Evolutionary conservation across 2,113 vertebrate species (phyloP), one percentile per base, ranked within the genome.

Genomic region (Motacilla alba): DNA sequence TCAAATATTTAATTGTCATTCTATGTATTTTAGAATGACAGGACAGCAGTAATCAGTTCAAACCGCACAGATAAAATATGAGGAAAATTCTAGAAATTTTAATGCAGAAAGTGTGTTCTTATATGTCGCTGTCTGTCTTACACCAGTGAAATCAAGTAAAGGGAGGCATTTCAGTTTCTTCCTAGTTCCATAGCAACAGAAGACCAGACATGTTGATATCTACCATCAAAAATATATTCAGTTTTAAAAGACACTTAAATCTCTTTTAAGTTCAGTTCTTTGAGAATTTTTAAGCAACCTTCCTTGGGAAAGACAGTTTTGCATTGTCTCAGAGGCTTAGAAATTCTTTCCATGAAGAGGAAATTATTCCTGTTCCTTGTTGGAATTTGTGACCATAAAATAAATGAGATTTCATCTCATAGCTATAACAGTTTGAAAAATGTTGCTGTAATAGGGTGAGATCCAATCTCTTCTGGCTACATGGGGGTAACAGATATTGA

Each of bases 381-480:
- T 67, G 50, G 60, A 92, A 83, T 77, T 58, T 73, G 26, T 46
- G 28, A 31, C 37, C 27, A 53, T 63, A 93, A 94, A 95, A 91
- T 56, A 95, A 91, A 94, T 70, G n/a, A 91, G 52, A 63, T 83
- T 89, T 87, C 33, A n/a, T 74, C 73, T 94, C 44, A 50, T 30
- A 77, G 33, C 50, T 69, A 41, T 49, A 88, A 35, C 31, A 69
- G 41, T 56, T 87, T 94, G 86, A 91, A 90, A 97, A 89, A 89
- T 68, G 28, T 30, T 84, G 8, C 70, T 53, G 52, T 39, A 90
- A 82, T 44, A 23, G n/a, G 10, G 13, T 68, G 37, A 91, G 74
- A 83, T 64, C 47, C 52, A 62, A 26, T 82, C 83, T 79, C 31
- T 91, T 78, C 73, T 66, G 66, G n/a, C 22, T 89, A 43, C 24